Percentiles rank a stretch among this genome's conserved stretches.
Evolutionary conservation across 2,113 vertebrate genomes (phyloP).

Genomic region (Labeo catla): DNA sequence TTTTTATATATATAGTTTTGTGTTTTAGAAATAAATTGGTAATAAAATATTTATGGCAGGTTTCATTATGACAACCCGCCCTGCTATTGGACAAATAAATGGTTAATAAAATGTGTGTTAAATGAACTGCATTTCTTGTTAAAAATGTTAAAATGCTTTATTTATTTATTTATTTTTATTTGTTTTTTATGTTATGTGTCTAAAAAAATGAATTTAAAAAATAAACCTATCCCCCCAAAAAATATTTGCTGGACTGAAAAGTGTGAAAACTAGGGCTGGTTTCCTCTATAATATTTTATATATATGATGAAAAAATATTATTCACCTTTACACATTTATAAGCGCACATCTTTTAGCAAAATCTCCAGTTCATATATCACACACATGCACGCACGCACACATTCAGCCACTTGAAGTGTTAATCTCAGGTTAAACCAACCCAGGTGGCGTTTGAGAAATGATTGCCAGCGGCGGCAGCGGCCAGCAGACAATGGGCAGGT

Average conservation of each 20-base stretch:
- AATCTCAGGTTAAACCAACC: conserved; percentile 53
- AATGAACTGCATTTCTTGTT: too few species aligned
- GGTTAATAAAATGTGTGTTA: too few species aligned
- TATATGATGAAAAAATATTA: background rate
- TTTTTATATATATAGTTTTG: too few species aligned
- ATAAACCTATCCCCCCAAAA: background rate
- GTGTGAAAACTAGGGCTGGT: background rate
- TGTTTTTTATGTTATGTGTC: too few species aligned
- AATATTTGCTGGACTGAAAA: background rate
- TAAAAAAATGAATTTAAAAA: too few species aligned
- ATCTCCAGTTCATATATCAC: conserved; percentile 15
- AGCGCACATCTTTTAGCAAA: background rate
- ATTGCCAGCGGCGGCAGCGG: conserved; percentile 43
- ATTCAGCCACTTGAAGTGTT: conserved; percentile 36
- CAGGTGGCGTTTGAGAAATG: conserved; percentile 53
- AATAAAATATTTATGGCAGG: too few species aligned
- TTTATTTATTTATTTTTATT: too few species aligned
- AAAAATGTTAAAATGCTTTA: too few species aligned
- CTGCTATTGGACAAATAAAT: too few species aligned
- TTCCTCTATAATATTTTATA: background rate
- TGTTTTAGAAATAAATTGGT: too few species aligned
- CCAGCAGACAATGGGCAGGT: conserved; percentile 52
- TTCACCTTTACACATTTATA: background rate
- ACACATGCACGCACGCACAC: conserved; percentile 12
- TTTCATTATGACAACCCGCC: too few species aligned